Evolutionary conservation across 2,113 vertebrate species (phyloP), one percentile per base, ranked within the genome.

Genomic region (Melanerpes aurifrons): DNA sequence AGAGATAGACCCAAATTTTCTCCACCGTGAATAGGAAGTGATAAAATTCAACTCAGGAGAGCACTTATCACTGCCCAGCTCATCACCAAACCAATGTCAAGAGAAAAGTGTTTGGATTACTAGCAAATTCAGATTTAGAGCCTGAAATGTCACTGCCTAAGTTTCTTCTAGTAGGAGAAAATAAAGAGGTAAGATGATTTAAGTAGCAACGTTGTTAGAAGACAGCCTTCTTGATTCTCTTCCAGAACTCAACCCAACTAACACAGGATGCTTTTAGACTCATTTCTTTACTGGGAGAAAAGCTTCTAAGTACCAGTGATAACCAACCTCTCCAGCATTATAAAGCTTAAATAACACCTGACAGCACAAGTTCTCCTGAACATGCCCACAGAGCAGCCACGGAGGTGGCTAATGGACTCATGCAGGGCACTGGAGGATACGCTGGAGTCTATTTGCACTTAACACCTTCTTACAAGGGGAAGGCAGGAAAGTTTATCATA

Each of bases 401-500:
- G 8, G 8, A 56, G 50, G 15, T 69, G 82, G 92, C 92, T 97
- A 93, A 96, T 85, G 94, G 95, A 94, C 95, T 92, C 91, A 84
- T 3, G 35, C 87, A 79, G 93, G 87, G 94, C 96, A 95, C 95
- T 68, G 93, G 96, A 95, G 96, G 94, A 93, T 94, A 95, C 8
- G 83, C 71, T 57, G 90, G 63, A 74, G 68, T 3, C 21, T 64
- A 80, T 93, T 97, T 90, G 92, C 91, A 97, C 92, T 97, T 96
- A 96, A 97, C 95, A 96, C 94, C 93, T 96, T 45, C 85, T 87
- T 72, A 92, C 90, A 88, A 78, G 85, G 58, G 68, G 79, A 94
- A 86, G 91, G 82, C 93, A 83, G 71, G 72, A 59, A 97, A 96
- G 80, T 94, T 96, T 95, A 92, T 94, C 93, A 88, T 93, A 91